Evolutionary conservation across 2,888 invertebrate genomes (phyloP).

Genomic region (Lathronympha strigana): DNA sequence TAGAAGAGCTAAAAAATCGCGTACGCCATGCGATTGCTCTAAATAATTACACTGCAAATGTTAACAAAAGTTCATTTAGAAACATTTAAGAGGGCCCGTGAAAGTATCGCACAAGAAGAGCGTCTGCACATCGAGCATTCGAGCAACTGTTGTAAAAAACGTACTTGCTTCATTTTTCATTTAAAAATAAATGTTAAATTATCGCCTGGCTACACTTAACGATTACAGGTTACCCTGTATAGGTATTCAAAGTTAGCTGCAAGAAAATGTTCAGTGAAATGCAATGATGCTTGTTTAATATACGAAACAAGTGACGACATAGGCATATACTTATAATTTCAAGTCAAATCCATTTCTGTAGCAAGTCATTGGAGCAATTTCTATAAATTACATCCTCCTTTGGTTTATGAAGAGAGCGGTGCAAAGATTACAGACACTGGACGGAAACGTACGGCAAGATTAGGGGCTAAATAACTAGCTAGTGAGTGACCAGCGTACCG

Average conservation of each 20-base stretch:
- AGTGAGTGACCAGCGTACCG: neutral
- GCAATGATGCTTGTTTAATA: neutral
- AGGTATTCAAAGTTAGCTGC: neutral
- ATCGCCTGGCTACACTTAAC: no score
- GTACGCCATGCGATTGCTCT: no score
- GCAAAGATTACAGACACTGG: conserved; percentile 23
- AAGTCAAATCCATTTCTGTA: neutral
- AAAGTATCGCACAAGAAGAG: no score
- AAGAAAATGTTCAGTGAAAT: neutral
- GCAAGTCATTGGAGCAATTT: conserved; percentile 25
- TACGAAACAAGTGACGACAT: neutral
- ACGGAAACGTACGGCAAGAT: conserved; percentile 23
- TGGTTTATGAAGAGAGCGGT: conserved; percentile 22
- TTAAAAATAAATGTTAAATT: no score
- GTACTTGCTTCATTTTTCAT: no score
- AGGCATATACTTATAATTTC: neutral
- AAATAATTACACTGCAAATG: no score
- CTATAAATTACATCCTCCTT: conserved; percentile 33
- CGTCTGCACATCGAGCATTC: no score
- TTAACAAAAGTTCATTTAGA: no score
- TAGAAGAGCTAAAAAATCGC: no score
- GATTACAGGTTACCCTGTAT: no score
- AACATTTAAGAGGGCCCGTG: no score
- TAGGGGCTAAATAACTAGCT: conserved; percentile 16
- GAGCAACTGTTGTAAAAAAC: no score